A percentile compares a stretch with the other conserved stretches of the same genome.
These are phyloP conservation scores for Myotis pilosus DNA, from an alignment of 2,797 vertebrate genomes.

Conservation along the genomic window DNA sequence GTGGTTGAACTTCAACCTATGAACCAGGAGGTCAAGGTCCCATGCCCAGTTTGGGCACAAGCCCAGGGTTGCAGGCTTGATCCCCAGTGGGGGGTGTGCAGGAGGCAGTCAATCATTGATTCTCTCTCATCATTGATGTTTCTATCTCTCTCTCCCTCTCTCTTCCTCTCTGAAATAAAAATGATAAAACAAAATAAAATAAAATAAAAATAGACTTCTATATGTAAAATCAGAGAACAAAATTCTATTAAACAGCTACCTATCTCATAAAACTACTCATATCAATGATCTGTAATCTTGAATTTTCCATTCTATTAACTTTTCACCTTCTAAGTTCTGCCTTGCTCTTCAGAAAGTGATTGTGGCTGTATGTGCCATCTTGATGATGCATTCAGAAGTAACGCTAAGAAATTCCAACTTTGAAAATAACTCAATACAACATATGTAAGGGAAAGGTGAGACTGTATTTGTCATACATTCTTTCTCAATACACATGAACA, in stretches of 20 bases:
- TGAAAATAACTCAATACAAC: background rate
- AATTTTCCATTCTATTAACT: constrained; percentile 20
- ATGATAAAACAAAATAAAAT: too few relatives aligned
- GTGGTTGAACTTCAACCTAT: too few relatives aligned
- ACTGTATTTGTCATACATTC: background rate
- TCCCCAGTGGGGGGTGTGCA: too few relatives aligned
- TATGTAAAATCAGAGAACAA: background rate
- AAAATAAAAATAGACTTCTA: background rate
- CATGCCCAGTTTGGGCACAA: too few relatives aligned
- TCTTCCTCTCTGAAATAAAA: too few relatives aligned
- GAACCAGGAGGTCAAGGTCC: too few relatives aligned
- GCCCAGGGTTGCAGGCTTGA: too few relatives aligned
- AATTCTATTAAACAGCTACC: background rate
- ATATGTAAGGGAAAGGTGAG: background rate
- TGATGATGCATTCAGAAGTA: background rate
- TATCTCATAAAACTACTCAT: constrained; percentile 8
- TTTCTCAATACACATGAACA: background rate
- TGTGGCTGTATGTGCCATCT: background rate
- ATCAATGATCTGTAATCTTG: background rate
- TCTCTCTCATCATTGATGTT: too few relatives aligned
- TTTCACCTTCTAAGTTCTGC: background rate
- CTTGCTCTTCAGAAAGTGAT: background rate
- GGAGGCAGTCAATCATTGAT: too few relatives aligned
- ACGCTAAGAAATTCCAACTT: background rate
- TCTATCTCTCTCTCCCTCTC: too few relatives aligned